These are phyloP conservation scores for Pantelozetes paolii DNA, from an alignment of 2,888 invertebrate species.

Conservation along the genomic window DNA sequence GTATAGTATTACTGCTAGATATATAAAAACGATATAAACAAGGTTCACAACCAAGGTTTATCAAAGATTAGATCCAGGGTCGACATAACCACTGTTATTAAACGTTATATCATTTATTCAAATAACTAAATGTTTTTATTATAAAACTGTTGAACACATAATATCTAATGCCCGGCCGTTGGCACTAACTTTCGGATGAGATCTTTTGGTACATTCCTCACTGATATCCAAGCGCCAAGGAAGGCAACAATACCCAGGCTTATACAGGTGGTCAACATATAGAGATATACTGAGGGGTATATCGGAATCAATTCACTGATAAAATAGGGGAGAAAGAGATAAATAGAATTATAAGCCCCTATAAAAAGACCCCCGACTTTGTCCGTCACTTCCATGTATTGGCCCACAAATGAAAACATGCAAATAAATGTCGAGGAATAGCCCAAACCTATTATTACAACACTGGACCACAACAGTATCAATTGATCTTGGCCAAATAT, in stretches of 20 bases:
- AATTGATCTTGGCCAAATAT: not conserved
- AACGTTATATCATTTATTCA: no score
- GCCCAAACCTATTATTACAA: conserved; percentile 14
- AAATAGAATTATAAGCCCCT: conserved; percentile 11
- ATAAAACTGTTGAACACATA: no score
- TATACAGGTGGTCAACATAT: not conserved
- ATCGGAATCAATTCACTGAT: not conserved
- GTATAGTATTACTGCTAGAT: no score
- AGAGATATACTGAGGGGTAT: not conserved
- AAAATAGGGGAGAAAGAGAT: conserved; percentile 32
- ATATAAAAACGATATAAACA: no score
- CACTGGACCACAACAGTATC: not conserved
- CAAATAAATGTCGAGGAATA: conserved; percentile 32
- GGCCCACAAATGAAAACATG: conserved; percentile 31
- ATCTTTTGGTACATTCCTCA: not conserved
- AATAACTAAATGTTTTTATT: no score
- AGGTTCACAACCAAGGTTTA: no score
- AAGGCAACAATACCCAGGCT: not conserved
- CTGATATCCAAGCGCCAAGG: not conserved
- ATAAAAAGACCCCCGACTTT: conserved; percentile 22
- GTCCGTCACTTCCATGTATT: conserved; percentile 26
- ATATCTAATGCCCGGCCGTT: not conserved
- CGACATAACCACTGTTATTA: no score
- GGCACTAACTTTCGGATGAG: not conserved
- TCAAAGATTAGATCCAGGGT: no score